phyloP scores from a whole-genome alignment of 2,113 vertebrate species.

The Carassius carassius region DNA sequence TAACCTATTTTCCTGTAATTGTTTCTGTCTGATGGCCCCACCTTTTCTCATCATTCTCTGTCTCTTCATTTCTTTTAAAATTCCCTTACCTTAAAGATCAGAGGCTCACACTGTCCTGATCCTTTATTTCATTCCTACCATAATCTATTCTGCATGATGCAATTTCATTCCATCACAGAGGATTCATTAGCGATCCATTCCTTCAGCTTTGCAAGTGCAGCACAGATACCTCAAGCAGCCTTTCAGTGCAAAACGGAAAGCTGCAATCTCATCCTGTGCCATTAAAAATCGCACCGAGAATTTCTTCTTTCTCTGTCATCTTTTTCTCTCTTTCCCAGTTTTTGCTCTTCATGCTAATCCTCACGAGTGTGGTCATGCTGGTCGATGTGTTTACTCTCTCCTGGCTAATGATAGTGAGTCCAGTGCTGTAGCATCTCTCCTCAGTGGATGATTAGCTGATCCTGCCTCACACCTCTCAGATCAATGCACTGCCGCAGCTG shows the following conservation, averaged over 20 bases:
- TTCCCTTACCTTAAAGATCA: neutral
- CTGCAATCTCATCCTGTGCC: constrained; percentile 35
- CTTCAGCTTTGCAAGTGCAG: neutral
- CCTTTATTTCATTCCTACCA: neutral
- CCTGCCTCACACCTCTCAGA: constrained; percentile 40
- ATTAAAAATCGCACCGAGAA: neutral
- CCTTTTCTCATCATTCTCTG: neutral
- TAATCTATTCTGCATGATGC: constrained; percentile 57
- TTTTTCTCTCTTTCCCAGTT: constrained; percentile 7
- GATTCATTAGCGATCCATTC: constrained; percentile 43
- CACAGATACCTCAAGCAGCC: too few relatives aligned
- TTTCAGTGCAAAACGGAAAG: constrained; percentile 53
- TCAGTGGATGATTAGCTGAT: constrained; percentile 41
- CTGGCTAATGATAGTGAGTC: constrained; percentile 46
- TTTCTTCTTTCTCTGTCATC: neutral
- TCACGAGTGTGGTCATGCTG: constrained; percentile 15
- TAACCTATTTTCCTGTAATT: neutral
- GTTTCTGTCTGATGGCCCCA: neutral
- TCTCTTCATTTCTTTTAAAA: neutral
- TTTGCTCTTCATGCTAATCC: constrained; percentile 22
- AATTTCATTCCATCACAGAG: neutral
- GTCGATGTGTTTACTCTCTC: constrained; percentile 57
- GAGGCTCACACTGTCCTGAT: neutral
- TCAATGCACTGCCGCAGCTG: constrained; percentile 43
- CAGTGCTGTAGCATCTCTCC: constrained; percentile 15